Evolutionary conservation across 2,888 invertebrate species (phyloP).

Genomic region (Lottia gigantea): DNA sequence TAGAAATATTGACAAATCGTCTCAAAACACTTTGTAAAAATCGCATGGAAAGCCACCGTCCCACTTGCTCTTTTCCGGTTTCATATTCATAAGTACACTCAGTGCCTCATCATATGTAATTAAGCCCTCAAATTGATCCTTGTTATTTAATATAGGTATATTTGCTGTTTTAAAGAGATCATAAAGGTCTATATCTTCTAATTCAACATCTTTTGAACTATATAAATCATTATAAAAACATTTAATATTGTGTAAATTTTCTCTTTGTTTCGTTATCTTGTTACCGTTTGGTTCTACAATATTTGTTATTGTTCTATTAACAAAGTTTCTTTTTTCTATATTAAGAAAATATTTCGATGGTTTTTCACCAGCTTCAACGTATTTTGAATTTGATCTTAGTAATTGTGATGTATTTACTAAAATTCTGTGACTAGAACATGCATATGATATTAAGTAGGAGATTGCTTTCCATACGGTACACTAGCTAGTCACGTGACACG

Average conservation of each 20-base stretch:
- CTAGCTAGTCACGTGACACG: too few relatives aligned
- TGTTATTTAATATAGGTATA: background rate
- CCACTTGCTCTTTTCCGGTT: background rate
- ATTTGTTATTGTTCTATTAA: background rate
- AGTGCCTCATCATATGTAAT: background rate
- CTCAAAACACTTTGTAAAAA: too few relatives aligned
- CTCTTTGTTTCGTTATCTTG: background rate
- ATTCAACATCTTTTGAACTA: background rate
- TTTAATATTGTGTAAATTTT: background rate
- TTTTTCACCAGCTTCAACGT: background rate
- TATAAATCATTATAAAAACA: conserved; percentile 1
- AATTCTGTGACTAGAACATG: too few relatives aligned
- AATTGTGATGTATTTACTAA: too few relatives aligned
- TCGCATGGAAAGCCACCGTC: background rate
- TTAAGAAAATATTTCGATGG: conserved; percentile 2
- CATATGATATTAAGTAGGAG: too few relatives aligned
- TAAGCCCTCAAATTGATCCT: background rate
- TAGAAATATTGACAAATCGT: too few relatives aligned
- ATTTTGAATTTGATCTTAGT: background rate
- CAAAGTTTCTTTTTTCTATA: background rate
- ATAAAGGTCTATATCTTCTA: background rate
- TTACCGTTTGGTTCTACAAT: background rate
- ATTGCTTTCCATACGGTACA: too few relatives aligned
- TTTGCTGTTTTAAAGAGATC: background rate
- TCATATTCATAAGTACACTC: background rate